These are phyloP conservation scores for Philopedon plagiatum DNA, from an alignment of 2,888 invertebrate species.

Conservation along the genomic window DNA sequence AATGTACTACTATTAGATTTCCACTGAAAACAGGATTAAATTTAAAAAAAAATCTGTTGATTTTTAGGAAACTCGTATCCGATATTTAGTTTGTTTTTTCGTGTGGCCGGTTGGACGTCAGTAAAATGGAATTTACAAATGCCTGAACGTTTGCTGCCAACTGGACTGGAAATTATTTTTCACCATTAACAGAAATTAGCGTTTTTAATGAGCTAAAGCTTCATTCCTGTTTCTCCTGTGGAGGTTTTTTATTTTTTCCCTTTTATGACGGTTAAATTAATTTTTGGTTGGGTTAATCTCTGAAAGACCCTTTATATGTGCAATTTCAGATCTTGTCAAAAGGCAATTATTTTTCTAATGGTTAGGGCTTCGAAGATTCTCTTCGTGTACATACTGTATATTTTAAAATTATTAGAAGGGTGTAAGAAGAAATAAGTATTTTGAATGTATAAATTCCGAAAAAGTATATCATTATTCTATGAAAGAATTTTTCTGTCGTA, in stretches of 20 bases:
- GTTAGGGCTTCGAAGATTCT: too few species aligned
- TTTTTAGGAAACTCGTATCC: background rate
- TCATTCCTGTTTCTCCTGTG: background rate
- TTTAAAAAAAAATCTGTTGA: too few species aligned
- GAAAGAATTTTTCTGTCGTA: too few species aligned
- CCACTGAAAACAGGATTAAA: too few species aligned
- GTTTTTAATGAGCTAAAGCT: background rate
- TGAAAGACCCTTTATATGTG: background rate
- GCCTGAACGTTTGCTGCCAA: conserved; percentile 3
- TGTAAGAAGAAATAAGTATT: too few species aligned
- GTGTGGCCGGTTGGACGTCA: background rate
- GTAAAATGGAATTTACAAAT: background rate
- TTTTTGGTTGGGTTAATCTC: background rate
- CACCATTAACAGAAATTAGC: conserved; percentile 10
- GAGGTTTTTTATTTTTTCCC: background rate
- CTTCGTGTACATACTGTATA: too few species aligned
- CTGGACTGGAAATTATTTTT: conserved; percentile 7
- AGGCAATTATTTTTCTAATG: background rate
- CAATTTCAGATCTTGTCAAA: background rate
- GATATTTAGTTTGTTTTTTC: background rate
- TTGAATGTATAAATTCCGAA: too few species aligned
- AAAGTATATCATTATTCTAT: too few species aligned
- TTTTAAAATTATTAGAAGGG: too few species aligned
- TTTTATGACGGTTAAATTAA: background rate
- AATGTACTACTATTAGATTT: too few species aligned